Evolutionary conservation across 2,113 vertebrate genomes (phyloP).

Genomic region (Mellivora capensis): DNA sequence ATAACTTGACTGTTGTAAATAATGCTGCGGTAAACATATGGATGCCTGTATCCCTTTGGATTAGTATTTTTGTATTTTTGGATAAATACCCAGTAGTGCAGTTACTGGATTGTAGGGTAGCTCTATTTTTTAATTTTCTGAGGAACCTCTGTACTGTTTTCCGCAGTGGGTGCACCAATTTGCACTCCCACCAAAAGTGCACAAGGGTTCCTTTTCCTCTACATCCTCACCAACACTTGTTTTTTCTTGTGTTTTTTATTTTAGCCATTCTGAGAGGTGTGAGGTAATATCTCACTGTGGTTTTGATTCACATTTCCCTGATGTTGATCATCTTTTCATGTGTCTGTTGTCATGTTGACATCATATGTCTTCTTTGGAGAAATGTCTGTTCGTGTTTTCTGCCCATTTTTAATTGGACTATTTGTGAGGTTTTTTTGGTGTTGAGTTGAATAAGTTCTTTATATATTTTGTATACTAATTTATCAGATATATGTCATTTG

Average conservation of each 20-base stretch:
- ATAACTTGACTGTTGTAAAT: background rate
- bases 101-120: background rate
- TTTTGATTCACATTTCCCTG: background rate
- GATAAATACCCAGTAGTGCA: background rate
- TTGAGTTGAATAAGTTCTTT: background rate
- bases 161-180: background rate
- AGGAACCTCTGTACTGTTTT: background rate
- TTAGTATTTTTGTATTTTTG: background rate
- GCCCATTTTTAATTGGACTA: background rate
- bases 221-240: background rate
- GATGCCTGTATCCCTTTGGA: background rate
- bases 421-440: background rate
- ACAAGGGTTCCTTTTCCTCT: background rate
- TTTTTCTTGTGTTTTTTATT: background rate
- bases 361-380: background rate
- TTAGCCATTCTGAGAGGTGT: background rate
- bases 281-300: background rate
- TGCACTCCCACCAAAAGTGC: background rate
- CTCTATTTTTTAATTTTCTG: background rate
- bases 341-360: background rate
- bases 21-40: background rate
- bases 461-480: background rate
- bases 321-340: background rate
- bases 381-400: background rate
- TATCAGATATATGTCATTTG: background rate